phyloP scores from a whole-genome alignment of 2,888 invertebrate genomes.

The Agriopis marginaria region DNA sequence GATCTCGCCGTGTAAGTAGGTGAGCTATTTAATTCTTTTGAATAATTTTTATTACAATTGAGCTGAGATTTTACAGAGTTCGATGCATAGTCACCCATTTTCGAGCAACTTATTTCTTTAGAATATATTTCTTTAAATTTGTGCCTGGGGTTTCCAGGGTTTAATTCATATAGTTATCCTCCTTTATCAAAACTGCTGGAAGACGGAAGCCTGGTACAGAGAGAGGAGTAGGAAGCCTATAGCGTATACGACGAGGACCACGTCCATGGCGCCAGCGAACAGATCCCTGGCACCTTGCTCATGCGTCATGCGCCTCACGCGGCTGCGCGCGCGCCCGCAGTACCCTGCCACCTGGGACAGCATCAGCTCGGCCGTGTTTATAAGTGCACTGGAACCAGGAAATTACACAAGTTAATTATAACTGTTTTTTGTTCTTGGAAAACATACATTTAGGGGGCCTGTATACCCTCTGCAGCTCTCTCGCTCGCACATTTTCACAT shows the following conservation, averaged over 20 bases:
- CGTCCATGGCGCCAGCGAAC: conserved; percentile 68
- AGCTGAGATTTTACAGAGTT: not conserved
- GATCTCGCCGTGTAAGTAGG: not conserved
- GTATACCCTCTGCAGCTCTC: too few species aligned
- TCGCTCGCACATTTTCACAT: too few species aligned
- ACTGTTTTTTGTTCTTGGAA: not conserved
- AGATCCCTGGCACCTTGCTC: conserved; percentile 62
- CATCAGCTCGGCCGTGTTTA: conserved; percentile 56
- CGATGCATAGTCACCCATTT: not conserved
- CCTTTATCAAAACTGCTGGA: conserved; percentile 14
- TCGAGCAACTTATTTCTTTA: not conserved
- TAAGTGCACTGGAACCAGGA: conserved; percentile 52
- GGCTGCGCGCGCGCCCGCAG: conserved; percentile 47
- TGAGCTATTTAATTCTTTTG: not conserved
- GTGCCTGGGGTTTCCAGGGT: not conserved
- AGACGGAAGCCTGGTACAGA: conserved; percentile 62
- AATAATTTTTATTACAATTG: not conserved
- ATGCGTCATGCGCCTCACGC: conserved; percentile 53
- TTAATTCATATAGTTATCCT: not conserved
- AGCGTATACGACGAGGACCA: conserved; percentile 69
- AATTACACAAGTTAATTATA: not conserved
- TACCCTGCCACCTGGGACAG: conserved; percentile 50
- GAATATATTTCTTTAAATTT: not conserved
- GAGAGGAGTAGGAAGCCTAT: conserved; percentile 72
- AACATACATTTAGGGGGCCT: too few species aligned